Evolutionary conservation across 1,140 invertebrate genomes (phyloP), one percentile per base, ranked within the genome.

Genomic region (Chymomyza costata): DNA sequence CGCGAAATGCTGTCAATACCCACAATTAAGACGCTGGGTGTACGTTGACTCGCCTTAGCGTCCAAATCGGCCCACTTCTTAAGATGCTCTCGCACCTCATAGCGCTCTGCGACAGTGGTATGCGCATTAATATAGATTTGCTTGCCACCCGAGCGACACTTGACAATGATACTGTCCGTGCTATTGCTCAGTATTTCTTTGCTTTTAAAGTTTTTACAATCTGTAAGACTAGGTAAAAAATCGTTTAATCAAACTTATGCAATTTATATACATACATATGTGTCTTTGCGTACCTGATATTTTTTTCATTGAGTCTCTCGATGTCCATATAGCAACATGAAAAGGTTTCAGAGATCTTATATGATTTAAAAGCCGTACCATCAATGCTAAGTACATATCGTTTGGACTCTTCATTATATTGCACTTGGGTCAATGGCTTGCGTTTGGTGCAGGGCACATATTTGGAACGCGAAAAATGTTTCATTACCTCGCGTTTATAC

Each of bases 1-100:
- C 93, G 88, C 0, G 94, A 96, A 21, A 95, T 91, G 17, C 92
- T 93, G 71, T 96, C 94, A 39, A 95, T 90, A 6, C 94, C 94
- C 6, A 96, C 73, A 51, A 95, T 85, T 1, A 95, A 84, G 10
- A 96, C 88, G 14, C 81, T 85, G n/a, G 70, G 65, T 2, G 68
- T 57, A 6, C 73, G 51, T 2, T 25, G 13, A 1, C 8, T 19
- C 0, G 8, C 7, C 1, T 1, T 1, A 11, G 8, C 10, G 21
- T 65, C 44, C 3, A 32, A 44, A 2, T 15, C 13, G 0, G 18
- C n/a, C 68, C 65, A 70, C 1, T 51, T 31, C 0, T 52, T 49
- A 3, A 85, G 62, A 6, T 74, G 50, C 21, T 82, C 44, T 6
- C 65, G 61, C 0, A 85, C 41, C 2, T 57, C 46, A 0, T 7